Evolutionary conservation across 92 coral and sea anemone genomes (phyloP), one percentile per base, ranked within the genome.

Genomic region (Paramuricea clavata): DNA sequence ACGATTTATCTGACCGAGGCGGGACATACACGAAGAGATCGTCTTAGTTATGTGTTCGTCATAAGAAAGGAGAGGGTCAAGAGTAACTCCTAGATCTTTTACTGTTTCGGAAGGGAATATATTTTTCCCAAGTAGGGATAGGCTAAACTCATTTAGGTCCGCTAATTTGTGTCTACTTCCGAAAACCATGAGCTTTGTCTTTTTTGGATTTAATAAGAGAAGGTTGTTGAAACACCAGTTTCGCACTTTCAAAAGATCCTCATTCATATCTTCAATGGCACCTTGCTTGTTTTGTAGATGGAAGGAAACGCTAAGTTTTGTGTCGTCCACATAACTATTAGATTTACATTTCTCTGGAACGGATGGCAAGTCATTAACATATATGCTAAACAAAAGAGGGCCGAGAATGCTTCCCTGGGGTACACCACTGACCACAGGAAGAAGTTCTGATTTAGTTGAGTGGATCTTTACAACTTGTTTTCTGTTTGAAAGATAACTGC

Each of bases 351-450:
- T 32, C 56, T 78, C 64, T 21, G 85, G 68, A 49, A 78, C 69
- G 59, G 78, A 76, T 33, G 85, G 85, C 49, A 86, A 43, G 77
- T 86, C 90, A 67, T 86, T 86, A 47, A 69, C 72, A 52, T 67
- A 86, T 32, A 79, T 81, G n/a, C n/a, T n/a, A 80, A 90, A 90
- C 12, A 86, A 90, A 10, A 90, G 85, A 42, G 84, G 93, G 33
- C 90, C 85, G 44, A 86, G 83, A 23, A 89, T 85, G 54, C 89
- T 84, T 47, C 89, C 81, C 77, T 89, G 92, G 12, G 92, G 92
- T n/a, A 83, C 59, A 32, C 90, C 93, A 43, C 88, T 81, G 81
- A 62, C 81, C 71, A 90, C 62, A 2, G 57, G 68, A 12, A 80
- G 85, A 6, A 65, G 90, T 72, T 85, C 82, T 10, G 89, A 85